Conservation (phyloP, 2,888 invertebrate genomes). For the Melanotus villosus region DNA sequence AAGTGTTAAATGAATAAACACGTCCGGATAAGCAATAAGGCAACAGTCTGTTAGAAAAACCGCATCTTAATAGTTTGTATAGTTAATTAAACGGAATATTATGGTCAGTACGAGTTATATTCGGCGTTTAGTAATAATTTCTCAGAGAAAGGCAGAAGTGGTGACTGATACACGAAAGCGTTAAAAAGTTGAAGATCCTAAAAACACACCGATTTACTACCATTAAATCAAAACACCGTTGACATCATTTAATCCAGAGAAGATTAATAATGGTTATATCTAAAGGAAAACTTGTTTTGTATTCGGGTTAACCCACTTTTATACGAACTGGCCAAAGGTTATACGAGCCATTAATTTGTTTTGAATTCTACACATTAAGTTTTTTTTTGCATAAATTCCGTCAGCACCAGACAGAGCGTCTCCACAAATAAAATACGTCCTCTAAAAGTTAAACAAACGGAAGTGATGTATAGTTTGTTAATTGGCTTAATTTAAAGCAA, state of each 20-base stretch:
- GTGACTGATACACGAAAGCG: slow-evolving; percentile 4
- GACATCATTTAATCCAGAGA: slow-evolving; percentile 9
- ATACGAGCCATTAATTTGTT: slow-evolving; percentile 14
- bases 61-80: slow-evolving; percentile 21
- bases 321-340: slow-evolving; percentile 21
- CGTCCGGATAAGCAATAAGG: slow-evolving; percentile 23
- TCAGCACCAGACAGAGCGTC: slow-evolving; percentile 9
- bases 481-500: no score
- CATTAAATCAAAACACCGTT: slow-evolving; percentile 4
- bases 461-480: no score
- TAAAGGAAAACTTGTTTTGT: slow-evolving; percentile 16
- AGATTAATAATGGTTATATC: slow-evolving; percentile 9
- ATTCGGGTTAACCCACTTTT: slow-evolving; percentile 21
- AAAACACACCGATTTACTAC: neutral
- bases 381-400: slow-evolving; percentile 18
- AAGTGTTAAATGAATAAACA: slow-evolving; percentile 33
- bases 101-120: slow-evolving; percentile 12
- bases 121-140: slow-evolving; percentile 14
- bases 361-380: slow-evolving; percentile 16
- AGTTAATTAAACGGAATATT: slow-evolving; percentile 16
- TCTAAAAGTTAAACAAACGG: neutral
- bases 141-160: slow-evolving; percentile 9
- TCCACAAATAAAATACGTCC: neutral
- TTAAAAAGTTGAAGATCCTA: slow-evolving; percentile 3
- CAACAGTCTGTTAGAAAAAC: slow-evolving; percentile 27